Evolutionary conservation across 2,113 vertebrate genomes (phyloP).

Genomic region (Hiodon alosoides): DNA sequence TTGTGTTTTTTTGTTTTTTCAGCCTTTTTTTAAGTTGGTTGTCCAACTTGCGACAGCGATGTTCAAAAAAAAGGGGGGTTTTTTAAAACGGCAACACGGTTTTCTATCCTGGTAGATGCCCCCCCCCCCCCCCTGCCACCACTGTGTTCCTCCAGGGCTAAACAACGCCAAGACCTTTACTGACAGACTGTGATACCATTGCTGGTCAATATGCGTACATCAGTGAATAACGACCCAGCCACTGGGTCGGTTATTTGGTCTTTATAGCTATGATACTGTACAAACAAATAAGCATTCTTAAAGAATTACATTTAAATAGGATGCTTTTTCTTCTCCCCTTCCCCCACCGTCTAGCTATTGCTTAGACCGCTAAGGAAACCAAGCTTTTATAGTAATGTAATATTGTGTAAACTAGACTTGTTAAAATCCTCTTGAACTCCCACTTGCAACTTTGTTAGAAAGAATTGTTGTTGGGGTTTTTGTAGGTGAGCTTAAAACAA

Average conservation of each 20-base stretch:
- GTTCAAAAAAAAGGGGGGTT: no score
- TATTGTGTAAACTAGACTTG: background rate
- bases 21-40: no score
- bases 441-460: background rate
- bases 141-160: slow-evolving; percentile 28
- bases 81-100: no score
- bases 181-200: slow-evolving; percentile 30
- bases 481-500: no score
- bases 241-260: background rate
- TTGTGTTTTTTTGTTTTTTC: no score
- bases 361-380: background rate
- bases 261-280: slow-evolving; percentile 2
- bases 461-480: background rate
- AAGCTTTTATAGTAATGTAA: background rate
- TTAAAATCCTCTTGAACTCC: background rate
- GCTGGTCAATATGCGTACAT: slow-evolving; percentile 15
- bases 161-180: slow-evolving; percentile 27
- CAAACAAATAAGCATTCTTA: background rate
- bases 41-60: no score
- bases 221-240: background rate
- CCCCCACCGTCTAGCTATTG: background rate
- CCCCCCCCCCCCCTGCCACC: slow-evolving; percentile 23
- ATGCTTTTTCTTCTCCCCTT: background rate
- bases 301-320: no score
- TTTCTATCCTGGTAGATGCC: slow-evolving; percentile 6